A percentile compares a stretch with the other conserved stretches of the same genome.
These are phyloP conservation scores for Lampris megalopsis DNA, from an alignment of 2,113 vertebrate genomes.

Conservation along the genomic window DNA sequence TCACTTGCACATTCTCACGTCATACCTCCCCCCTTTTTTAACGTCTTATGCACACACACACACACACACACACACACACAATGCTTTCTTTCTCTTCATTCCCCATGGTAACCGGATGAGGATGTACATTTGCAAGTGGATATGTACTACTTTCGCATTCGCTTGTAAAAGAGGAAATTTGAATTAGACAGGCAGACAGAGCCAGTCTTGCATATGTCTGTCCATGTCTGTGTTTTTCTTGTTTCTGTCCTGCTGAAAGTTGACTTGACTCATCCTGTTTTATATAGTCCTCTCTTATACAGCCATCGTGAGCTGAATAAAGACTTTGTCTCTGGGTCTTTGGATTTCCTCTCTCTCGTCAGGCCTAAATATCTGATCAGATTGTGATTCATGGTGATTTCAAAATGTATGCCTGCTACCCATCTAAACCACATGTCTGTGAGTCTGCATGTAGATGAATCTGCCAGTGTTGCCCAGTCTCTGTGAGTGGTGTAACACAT, in stretches of 20 bases:
- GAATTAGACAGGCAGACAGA: constrained; percentile 57
- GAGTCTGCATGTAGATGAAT: no score
- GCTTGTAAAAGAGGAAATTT: constrained; percentile 61
- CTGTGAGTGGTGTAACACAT: no score
- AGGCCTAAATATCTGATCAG: no score
- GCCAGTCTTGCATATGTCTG: constrained; percentile 45
- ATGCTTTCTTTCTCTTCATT: constrained; percentile 24
- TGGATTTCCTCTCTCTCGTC: no score
- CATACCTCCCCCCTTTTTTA: constrained; percentile 34
- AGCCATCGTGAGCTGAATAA: no score
- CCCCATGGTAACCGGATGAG: constrained; percentile 7
- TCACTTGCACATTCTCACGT: constrained; percentile 38
- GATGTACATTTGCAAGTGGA: constrained; percentile 49
- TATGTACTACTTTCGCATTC: constrained; percentile 34
- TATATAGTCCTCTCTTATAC: no score
- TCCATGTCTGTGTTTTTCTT: constrained; percentile 44
- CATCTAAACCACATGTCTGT: no score
- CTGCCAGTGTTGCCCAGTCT: no score
- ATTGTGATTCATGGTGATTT: no score
- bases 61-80: constrained; percentile 5
- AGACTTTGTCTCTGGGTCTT: no score
- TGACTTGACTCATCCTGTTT: no score
- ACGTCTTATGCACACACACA: constrained; percentile 20
- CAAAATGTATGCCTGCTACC: no score
- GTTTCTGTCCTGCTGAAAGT: constrained; percentile 51